phyloP scores from a whole-genome alignment of 2,888 invertebrate genomes.

The Cordilura impudica region DNA sequence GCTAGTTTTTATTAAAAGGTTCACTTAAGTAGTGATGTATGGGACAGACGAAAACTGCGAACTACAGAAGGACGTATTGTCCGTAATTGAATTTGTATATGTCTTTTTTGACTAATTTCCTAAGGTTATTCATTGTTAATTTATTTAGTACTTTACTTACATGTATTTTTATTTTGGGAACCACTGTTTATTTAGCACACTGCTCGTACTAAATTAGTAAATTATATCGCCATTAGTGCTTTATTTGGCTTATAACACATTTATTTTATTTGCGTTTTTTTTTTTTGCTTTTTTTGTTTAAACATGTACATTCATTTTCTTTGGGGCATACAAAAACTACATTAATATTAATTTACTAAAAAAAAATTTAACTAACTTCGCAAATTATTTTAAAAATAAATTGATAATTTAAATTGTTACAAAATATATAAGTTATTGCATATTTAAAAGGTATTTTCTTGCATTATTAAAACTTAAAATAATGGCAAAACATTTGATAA shows the following conservation, averaged over 20 bases:
- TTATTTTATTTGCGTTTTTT: constrained; percentile 51
- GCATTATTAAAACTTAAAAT: constrained; percentile 26
- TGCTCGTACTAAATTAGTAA: constrained; percentile 56
- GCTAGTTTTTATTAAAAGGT: no score
- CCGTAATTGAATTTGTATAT: no score
- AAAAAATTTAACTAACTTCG: constrained; percentile 30
- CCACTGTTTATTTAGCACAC: constrained; percentile 19
- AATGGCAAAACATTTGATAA: constrained; percentile 11
- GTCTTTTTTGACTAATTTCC: no score
- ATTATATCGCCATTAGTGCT: constrained; percentile 65
- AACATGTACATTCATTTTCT: constrained; percentile 42
- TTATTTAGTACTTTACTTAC: no score
- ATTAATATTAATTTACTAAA: constrained; percentile 36
- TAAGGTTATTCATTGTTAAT: no score
- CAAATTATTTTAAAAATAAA: constrained; percentile 58
- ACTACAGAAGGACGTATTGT: no score
- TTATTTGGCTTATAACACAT: constrained; percentile 64
- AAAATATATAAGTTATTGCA: background rate
- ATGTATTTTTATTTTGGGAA: no score
- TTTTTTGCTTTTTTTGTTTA: constrained; percentile 18
- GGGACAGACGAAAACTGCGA: no score
- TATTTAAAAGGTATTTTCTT: constrained; percentile 27
- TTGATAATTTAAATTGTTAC: constrained; percentile 33
- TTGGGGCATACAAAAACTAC: constrained; percentile 35
- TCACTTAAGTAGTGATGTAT: no score